Evolutionary conservation across 2,113 vertebrate genomes (phyloP), one percentile per base, ranked within the genome.

Genomic region (Pionites leucogaster): DNA sequence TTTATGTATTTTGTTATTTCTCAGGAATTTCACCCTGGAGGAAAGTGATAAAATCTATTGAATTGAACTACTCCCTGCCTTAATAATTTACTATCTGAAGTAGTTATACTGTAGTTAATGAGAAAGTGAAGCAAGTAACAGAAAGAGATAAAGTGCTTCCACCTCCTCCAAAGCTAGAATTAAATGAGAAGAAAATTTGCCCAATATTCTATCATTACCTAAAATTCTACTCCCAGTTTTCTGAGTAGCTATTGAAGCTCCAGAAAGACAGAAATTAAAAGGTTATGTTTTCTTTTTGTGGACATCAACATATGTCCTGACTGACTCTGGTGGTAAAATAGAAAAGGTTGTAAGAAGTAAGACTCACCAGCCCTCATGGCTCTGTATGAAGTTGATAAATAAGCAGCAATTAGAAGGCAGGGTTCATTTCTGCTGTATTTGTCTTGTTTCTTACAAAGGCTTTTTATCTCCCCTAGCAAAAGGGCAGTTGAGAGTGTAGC

Each of bases 401-500:
- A 92, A 94, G 42, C 28, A 92, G 49, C 53, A 94, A 71, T 25
- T 83, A 92, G 60, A 92, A 97, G 39, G 50, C 62, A n/a, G 63
- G 50, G 50, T 42, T 62, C 63, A 23, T 78, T 94, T 65, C 5
- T 68, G 76, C 94, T 92, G 63, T 91, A 64, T 97, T 97, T 97
- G 87, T 92, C 95, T 96, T 95, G 41, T 91, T 78, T 77, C 24
- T 62, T 76, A 75, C 41, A 75, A 94, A 95, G 82, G 71, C 9
- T 49, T 97, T 93, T 87, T 89, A 35, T 68, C n/a, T 94, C 23
- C 35, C 59, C 12, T 86, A 88, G 35, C 49, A 87, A 95, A 93
- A 92, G 68, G 35, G 35, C 92, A 96, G 47, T 67, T 93, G 92
- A 93, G 65, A 96, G 82, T 97, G 83, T 93, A 91, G 42, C 53